phyloP scores from a whole-genome alignment of 2,888 invertebrate genomes.

The Embidobia sp. region DNA sequence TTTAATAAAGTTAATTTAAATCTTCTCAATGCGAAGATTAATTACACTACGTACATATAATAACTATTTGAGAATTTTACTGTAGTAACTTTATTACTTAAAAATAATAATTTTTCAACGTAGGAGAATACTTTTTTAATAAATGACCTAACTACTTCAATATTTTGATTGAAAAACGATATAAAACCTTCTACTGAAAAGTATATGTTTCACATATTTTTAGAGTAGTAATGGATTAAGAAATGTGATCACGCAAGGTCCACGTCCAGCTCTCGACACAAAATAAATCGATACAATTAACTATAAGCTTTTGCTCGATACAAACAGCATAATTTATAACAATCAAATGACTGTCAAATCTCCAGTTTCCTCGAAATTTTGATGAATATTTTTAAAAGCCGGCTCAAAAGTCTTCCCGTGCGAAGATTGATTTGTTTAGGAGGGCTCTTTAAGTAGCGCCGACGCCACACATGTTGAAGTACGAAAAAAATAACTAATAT shows the following conservation, averaged over 20 bases:
- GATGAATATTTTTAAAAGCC: conserved; percentile 52
- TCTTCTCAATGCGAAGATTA: no score
- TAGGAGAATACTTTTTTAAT: no score
- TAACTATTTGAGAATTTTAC: no score
- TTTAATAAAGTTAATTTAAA: no score
- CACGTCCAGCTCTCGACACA: conserved; percentile 9
- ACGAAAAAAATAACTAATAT: conserved; percentile 30
- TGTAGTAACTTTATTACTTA: no score
- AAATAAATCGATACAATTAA: conserved; percentile 47
- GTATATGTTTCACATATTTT: no score
- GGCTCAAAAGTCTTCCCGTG: conserved; percentile 42
- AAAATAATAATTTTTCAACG: no score
- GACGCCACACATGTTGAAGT: conserved; percentile 54
- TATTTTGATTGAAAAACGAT: no score
- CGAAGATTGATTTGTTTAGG: conserved; percentile 58
- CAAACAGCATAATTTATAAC: conserved; percentile 45
- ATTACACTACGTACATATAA: no score
- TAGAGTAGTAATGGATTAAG: conserved; percentile 7
- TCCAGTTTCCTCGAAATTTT: conserved; percentile 25
- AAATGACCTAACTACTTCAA: no score
- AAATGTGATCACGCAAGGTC: conserved; percentile 19
- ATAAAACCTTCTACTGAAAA: no score
- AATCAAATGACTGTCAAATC: conserved; percentile 43
- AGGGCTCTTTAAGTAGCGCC: conserved; percentile 25
- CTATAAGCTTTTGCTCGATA: conserved; percentile 1